phyloP scores from a whole-genome alignment of 2,888 invertebrate genomes.

The Melinopterus prodromus region DNA sequence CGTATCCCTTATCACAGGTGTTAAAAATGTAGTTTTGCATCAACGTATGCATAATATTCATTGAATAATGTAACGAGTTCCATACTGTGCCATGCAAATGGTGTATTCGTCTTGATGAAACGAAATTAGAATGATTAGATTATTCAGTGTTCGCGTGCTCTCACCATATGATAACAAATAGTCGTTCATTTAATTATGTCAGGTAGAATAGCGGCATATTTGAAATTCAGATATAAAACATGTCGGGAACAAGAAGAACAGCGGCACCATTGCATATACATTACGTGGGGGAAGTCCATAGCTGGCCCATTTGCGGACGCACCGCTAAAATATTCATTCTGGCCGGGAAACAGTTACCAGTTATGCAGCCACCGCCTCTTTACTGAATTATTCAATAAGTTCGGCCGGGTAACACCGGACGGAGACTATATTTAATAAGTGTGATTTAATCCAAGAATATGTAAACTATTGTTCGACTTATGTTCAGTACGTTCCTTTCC shows the following conservation, averaged over 20 bases:
- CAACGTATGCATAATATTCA: neutral
- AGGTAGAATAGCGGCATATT: too few species aligned
- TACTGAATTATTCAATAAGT: neutral
- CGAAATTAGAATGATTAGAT: too few species aligned
- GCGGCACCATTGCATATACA: neutral
- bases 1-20: neutral
- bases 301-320: neutral
- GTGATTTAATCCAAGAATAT: too few species aligned
- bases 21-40: neutral
- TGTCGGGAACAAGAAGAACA: too few species aligned
- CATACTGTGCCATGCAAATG: neutral
- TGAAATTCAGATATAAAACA: too few species aligned
- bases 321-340: constrained; percentile 5
- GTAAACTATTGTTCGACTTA: too few species aligned
- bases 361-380: neutral
- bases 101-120: neutral
- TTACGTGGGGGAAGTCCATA: neutral
- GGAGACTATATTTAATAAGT: too few species aligned
- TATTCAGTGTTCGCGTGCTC: too few species aligned
- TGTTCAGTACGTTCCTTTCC: too few species aligned
- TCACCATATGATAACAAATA: too few species aligned
- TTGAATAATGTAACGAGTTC: neutral
- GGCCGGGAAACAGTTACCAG: neutral
- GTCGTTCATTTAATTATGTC: too few species aligned
- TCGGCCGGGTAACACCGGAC: too few species aligned